These are phyloP conservation scores for Tetramorium alpestre DNA, from an alignment of 1,140 invertebrate genomes.

Conservation along the genomic window DNA sequence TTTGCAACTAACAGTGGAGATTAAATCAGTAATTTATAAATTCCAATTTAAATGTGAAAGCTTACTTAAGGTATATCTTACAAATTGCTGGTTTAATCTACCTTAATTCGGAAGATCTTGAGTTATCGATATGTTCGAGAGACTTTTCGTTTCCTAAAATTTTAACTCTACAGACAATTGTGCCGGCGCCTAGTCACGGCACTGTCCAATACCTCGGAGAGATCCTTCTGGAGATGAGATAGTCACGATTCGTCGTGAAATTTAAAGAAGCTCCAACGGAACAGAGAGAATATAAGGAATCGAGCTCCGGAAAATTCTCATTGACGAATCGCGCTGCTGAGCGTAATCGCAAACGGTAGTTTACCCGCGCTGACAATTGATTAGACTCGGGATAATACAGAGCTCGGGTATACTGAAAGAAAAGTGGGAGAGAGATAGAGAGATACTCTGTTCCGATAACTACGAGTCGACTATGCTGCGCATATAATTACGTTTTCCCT, in stretches of 20 bases:
- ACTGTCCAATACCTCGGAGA: conserved; percentile 36
- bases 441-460: conserved; percentile 12
- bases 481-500: conserved; percentile 68
- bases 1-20: background rate
- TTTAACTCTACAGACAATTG: conserved; percentile 7
- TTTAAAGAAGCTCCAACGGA: conserved; percentile 27
- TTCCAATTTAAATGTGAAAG: conserved; percentile 21
- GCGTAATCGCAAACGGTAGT: conserved; percentile 52
- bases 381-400: conserved; percentile 49
- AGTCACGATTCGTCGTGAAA: conserved; percentile 39
- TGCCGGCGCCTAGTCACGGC: background rate
- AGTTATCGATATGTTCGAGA: conserved; percentile 18
- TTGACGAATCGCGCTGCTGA: conserved; percentile 47
- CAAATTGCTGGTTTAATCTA: conserved; percentile 29
- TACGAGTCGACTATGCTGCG: conserved; percentile 17
- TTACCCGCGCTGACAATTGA: conserved; percentile 53
- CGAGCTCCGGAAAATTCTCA: conserved; percentile 25
- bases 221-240: conserved; percentile 45
- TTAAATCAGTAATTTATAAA: conserved; percentile 34
- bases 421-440: background rate
- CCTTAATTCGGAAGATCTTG: background rate
- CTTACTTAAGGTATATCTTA: background rate
- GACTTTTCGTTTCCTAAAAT: conserved; percentile 25
- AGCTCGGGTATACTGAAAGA: background rate
- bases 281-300: conserved; percentile 27